Evolutionary conservation across 1,140 invertebrate genomes (phyloP).

Genomic region (Meloidogyne exigua): DNA sequence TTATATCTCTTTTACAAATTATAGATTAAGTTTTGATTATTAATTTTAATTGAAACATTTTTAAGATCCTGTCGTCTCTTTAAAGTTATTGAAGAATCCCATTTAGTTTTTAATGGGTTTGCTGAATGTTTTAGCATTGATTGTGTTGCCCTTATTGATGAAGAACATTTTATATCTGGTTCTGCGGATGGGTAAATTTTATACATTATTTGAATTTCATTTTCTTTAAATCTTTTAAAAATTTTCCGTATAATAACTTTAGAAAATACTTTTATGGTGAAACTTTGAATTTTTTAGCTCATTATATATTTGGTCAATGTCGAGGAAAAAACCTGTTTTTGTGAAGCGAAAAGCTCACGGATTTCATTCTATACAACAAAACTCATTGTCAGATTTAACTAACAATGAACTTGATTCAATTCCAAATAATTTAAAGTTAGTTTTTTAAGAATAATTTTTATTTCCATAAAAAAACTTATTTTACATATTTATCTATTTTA

Average conservation of each 20-base stretch:
- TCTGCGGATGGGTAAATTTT: slow-evolving; percentile 38
- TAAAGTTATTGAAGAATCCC: slow-evolving; percentile 40
- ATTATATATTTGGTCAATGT: slow-evolving; percentile 41
- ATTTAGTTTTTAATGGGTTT: slow-evolving; percentile 48
- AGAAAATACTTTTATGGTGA: not conserved
- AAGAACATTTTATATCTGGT: slow-evolving; percentile 49
- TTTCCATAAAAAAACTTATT: no score
- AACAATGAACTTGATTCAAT: not conserved
- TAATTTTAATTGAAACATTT: not conserved
- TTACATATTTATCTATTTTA: not conserved
- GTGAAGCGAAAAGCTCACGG: slow-evolving; percentile 40
- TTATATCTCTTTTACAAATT: no score
- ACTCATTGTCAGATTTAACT: not conserved
- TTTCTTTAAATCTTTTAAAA: not conserved
- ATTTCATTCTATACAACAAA: not conserved
- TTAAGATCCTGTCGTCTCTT: slow-evolving; percentile 39
- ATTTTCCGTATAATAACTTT: no score
- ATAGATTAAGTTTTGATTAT: no score
- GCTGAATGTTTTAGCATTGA: slow-evolving; percentile 40
- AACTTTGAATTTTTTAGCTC: slow-evolving; percentile 31
- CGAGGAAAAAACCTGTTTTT: slow-evolving; percentile 43
- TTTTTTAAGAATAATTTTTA: not conserved
- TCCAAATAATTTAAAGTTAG: not conserved
- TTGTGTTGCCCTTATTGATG: slow-evolving; percentile 45
- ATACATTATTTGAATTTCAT: not conserved